Base-by-base conservation (phyloP, 2,888 invertebrate genomes). In the Galerucella nymphaeae region DNA sequence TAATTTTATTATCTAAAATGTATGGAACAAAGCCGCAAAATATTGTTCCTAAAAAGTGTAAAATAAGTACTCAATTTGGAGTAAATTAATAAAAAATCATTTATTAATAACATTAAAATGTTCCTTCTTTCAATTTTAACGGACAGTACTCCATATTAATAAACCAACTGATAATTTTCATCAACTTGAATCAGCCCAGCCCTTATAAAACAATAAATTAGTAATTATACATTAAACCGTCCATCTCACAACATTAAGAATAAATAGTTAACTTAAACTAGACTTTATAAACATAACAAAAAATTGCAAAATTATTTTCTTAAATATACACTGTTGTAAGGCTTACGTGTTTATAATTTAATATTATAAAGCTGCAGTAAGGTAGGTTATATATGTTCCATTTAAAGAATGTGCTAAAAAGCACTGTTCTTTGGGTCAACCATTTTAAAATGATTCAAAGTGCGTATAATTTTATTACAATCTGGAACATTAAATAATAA, bases 341-440 rank as follows among this genome's bases (percentile, higher is more conserved):
- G 30, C 30, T 30, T 8, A 30, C 30, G 30, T 30, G 30, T 30
- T 50, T 50, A 64, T 53, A 42, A 20, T 20, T 20, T 16, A 5
- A 63, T 64, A 64, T 64, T 50, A 53, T 53, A 18, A 53, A 53
- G 53, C 16, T 18, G 18, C 16, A 53, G 53, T 18, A 53, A 53
- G 16, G 6, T 64, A 16, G 18, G n/a, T n/a, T n/a, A n/a, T n/a
- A n/a, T 20, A 64, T 20, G 8, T 13, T 20, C 16, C 10, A 20
- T 18, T 42, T 50, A 8, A 11, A 45, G n/a, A 10, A 30, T n/a
- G 10, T 48, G 45, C 9, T 63, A 48, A 6, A 14, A 0, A 48
- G 5, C 48, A 48, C 8, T 48, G 14, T 48, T 48, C 48, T 48
- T 48, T 6, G n/a, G n/a, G n/a, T n/a, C 42, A 14, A 45, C 4